These are phyloP conservation scores for Aplodontia rufa DNA, from an alignment of 2,113 vertebrate genomes.

Conservation along the genomic window DNA sequence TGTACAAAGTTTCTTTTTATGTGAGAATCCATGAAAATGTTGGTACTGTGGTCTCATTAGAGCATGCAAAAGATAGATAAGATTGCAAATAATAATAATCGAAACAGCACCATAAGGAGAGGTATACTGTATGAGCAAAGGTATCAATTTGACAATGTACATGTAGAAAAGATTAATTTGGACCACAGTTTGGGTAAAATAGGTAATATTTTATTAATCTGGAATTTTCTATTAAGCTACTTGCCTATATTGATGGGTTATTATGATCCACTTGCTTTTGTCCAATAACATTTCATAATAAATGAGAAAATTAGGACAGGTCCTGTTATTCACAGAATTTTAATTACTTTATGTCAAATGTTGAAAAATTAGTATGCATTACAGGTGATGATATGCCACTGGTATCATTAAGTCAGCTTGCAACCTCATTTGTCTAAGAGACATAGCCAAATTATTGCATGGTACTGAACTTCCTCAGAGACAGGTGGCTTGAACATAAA, in stretches of 20 bases:
- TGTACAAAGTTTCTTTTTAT: neutral
- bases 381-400: constrained; percentile 20
- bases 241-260: neutral
- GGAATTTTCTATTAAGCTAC: neutral
- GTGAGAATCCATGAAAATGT: neutral
- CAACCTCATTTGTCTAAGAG: constrained; percentile 54
- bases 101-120: neutral
- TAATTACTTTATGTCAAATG: constrained; percentile 64
- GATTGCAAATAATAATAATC: neutral
- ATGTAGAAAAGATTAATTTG: neutral
- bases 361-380: constrained; percentile 61
- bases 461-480: constrained; percentile 2
- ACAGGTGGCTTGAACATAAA: constrained; percentile 6
- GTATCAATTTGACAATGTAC: neutral
- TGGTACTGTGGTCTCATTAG: neutral
- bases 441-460: constrained; percentile 33
- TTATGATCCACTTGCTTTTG: constrained; percentile 16
- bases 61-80: neutral
- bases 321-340: constrained; percentile 46
- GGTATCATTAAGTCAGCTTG: constrained; percentile 47
- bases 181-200: neutral
- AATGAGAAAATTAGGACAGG: constrained; percentile 48
- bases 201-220: neutral
- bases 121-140: rapidly evolving
- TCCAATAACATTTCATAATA: constrained; percentile 39